A percentile compares a stretch with the other conserved stretches of the same genome.
phyloP scores from a whole-genome alignment of 2,113 vertebrate genomes.

The Spilogale gracilis region DNA sequence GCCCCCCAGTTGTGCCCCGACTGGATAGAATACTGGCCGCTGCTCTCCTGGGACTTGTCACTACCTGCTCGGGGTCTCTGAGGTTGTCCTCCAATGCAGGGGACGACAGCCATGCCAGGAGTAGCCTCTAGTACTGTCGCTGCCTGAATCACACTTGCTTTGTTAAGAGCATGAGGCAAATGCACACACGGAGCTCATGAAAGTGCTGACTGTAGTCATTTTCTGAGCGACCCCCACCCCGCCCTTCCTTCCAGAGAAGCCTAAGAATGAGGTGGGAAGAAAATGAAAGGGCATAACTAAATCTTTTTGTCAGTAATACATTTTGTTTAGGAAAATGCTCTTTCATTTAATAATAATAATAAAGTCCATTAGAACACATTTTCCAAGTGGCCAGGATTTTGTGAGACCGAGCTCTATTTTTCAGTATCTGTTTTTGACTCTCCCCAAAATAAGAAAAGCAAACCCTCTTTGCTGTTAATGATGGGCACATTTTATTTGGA shows the following conservation, averaged over 20 bases:
- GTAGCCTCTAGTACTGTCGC: neutral
- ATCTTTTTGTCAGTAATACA: neutral
- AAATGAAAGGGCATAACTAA: neutral
- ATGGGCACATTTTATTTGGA: neutral
- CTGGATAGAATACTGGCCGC: accelerated
- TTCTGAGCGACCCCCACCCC: neutral
- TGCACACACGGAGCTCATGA: neutral
- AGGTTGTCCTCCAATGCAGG: neutral
- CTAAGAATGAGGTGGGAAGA: neutral
- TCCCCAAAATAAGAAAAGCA: neutral
- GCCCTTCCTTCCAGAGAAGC: neutral
- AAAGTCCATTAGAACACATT: neutral
- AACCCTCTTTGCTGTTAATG: neutral
- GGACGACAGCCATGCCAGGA: neutral
- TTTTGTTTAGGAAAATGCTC: slow-evolving; percentile 23
- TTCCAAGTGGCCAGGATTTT: neutral
- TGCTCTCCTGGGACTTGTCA: neutral
- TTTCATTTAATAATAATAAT: neutral
- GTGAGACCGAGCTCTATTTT: neutral
- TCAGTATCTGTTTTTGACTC: neutral
- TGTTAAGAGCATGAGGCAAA: neutral
- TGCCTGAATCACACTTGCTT: neutral
- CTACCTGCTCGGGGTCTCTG: neutral
- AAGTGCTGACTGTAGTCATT: neutral
- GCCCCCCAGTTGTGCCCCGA: neutral